Percentiles rank a stretch among this genome's conserved stretches.
Conservation (phyloP, 2,888 invertebrate species). For the Lumbricus terrestris region DNA sequence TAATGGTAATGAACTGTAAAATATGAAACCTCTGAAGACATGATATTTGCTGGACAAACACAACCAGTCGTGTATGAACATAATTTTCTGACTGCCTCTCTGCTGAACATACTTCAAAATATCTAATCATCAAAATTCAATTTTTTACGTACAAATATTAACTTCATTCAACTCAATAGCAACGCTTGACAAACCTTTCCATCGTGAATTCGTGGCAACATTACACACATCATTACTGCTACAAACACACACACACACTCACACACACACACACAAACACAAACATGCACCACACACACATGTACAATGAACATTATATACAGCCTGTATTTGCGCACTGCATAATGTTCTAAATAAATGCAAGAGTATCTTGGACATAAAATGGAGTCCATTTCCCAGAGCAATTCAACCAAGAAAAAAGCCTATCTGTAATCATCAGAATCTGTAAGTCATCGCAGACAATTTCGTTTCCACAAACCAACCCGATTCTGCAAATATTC, state of each 20-base stretch:
- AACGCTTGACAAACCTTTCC: background rate
- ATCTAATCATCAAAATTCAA: too few relatives aligned
- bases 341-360: background rate
- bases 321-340: too few relatives aligned
- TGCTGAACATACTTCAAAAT: too few relatives aligned
- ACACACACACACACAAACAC: too few relatives aligned
- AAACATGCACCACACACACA: too few relatives aligned
- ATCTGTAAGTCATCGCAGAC: background rate
- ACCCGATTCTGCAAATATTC: background rate
- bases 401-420: background rate
- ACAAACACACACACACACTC: too few relatives aligned
- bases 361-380: background rate
- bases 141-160: background rate
- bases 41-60: too few relatives aligned
- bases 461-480: background rate
- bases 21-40: background rate
- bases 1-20: background rate
- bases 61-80: too few relatives aligned
- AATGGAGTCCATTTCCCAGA: background rate
- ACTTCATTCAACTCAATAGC: background rate
- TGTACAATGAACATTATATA: too few relatives aligned
- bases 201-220: too few relatives aligned
- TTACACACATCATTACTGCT: too few relatives aligned
- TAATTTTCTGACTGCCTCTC: too few relatives aligned
- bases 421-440: background rate